Evolutionary conservation across 2,888 invertebrate species (phyloP).

Genomic region (Celastrina argiolus): DNA sequence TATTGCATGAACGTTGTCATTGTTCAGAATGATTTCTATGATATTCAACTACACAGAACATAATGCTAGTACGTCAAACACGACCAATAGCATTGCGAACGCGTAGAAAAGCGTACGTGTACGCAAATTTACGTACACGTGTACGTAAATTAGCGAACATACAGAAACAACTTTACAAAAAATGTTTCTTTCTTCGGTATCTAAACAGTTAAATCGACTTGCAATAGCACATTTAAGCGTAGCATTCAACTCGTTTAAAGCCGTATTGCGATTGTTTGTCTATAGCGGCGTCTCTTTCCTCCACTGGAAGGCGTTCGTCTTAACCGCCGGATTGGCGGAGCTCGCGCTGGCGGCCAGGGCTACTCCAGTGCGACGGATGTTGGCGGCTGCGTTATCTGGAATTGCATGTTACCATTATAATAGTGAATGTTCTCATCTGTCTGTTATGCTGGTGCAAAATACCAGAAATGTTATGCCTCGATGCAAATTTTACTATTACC

Average conservation of each 20-base stretch:
- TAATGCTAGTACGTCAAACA: not conserved
- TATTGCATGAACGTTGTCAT: not conserved
- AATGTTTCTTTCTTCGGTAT: not conserved
- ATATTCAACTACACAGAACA: not conserved
- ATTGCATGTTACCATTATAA: not conserved
- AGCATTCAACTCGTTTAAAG: constrained; percentile 9
- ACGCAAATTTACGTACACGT: not conserved
- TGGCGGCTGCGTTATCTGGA: constrained; percentile 79
- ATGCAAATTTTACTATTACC: no score
- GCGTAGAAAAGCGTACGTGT: not conserved
- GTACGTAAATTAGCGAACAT: no score
- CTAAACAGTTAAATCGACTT: not conserved
- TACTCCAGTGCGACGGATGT: constrained; percentile 77
- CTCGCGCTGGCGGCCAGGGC: constrained; percentile 75
- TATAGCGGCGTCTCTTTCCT: constrained; percentile 89
- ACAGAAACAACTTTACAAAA: no score
- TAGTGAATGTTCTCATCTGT: not conserved
- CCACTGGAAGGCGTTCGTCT: constrained; percentile 89
- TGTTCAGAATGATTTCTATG: not conserved
- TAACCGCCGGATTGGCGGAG: constrained; percentile 79
- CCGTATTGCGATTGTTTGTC: constrained; percentile 20
- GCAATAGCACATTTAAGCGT: constrained; percentile 6
- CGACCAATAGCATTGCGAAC: not conserved
- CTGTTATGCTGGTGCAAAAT: no score
- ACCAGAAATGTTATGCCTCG: no score